A percentile compares a stretch with the other conserved stretches of the same genome.
Conservation (phyloP, 2,113 vertebrate genomes). For the Silurus glanis region DNA sequence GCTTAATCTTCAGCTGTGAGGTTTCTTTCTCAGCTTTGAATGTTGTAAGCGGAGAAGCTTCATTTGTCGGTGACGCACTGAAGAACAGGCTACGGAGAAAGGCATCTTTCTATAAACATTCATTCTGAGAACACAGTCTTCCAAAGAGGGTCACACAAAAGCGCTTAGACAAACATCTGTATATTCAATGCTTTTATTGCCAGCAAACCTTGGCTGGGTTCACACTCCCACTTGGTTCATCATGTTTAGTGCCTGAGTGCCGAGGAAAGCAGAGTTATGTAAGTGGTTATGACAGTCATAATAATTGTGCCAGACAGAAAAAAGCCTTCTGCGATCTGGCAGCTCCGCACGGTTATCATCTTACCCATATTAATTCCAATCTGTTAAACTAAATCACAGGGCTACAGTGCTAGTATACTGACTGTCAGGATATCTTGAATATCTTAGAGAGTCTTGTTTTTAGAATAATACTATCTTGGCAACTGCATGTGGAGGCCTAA, state of each 20-base stretch:
- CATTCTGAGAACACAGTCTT: constrained; percentile 33
- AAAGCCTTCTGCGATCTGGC: constrained; percentile 40
- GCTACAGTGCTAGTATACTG: constrained; percentile 8
- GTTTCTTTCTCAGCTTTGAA: constrained; percentile 25
- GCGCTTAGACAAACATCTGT: constrained; percentile 51
- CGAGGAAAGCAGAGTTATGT: constrained; percentile 49
- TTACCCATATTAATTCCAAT: constrained; percentile 10
- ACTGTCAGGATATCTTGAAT: constrained; percentile 31
- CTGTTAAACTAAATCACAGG: constrained; percentile 14
- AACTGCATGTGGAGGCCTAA: constrained; percentile 20
- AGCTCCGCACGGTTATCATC: background rate
- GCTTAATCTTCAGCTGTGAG: constrained; percentile 4
- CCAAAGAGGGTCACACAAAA: constrained; percentile 44
- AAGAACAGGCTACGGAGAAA: constrained; percentile 31
- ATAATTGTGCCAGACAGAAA: constrained; percentile 53
- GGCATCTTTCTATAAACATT: constrained; percentile 34
- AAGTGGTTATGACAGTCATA: constrained; percentile 54
- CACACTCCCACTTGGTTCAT: constrained; percentile 35
- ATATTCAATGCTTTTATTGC: constrained; percentile 38
- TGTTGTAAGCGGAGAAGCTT: constrained; percentile 25
- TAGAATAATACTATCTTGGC: constrained; percentile 45
- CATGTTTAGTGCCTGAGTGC: constrained; percentile 39
- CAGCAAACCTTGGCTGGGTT: constrained; percentile 45
- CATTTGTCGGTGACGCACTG: constrained; percentile 12
- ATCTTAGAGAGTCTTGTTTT: constrained; percentile 32